These are phyloP conservation scores for Machimus rusticus DNA, from an alignment of 2,888 invertebrate species.

Conservation along the genomic window DNA sequence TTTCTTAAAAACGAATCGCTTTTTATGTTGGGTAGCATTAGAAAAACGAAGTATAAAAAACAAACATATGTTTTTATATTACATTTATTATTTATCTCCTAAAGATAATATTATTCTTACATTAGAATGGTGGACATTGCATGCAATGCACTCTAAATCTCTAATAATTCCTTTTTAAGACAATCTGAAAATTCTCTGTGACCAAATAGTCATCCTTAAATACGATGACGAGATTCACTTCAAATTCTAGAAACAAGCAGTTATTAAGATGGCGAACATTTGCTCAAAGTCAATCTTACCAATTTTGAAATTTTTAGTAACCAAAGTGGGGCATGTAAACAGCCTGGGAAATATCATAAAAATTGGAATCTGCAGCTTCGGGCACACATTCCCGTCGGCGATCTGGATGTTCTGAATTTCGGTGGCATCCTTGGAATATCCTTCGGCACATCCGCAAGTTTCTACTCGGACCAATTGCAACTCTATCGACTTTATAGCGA, in stretches of 20 bases:
- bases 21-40: too few relatives aligned
- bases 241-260: slow-evolving; percentile 80
- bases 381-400: slow-evolving; percentile 88
- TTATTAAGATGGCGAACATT: slow-evolving; percentile 23
- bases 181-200: slow-evolving; percentile 86
- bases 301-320: slow-evolving; percentile 92
- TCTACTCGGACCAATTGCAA: slow-evolving; percentile 93
- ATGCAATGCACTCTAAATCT: slow-evolving; percentile 31
- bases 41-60: too few relatives aligned
- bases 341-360: slow-evolving; percentile 95
- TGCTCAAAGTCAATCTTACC: slow-evolving; percentile 67
- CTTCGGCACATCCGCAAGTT: slow-evolving; percentile 92
- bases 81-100: background rate
- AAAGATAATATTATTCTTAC: background rate
- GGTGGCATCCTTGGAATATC: slow-evolving; percentile 92
- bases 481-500: slow-evolving; percentile 90
- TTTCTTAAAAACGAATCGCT: too few relatives aligned
- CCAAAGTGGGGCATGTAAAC: slow-evolving; percentile 92
- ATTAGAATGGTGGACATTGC: background rate
- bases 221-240: slow-evolving; percentile 89
- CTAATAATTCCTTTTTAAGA: slow-evolving; percentile 53
- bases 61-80: background rate
- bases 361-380: slow-evolving; percentile 84
- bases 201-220: slow-evolving; percentile 93
- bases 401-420: slow-evolving; percentile 99